Base-by-base conservation (phyloP, 1,140 invertebrate species). In the Chironomus tepperi region DNA sequence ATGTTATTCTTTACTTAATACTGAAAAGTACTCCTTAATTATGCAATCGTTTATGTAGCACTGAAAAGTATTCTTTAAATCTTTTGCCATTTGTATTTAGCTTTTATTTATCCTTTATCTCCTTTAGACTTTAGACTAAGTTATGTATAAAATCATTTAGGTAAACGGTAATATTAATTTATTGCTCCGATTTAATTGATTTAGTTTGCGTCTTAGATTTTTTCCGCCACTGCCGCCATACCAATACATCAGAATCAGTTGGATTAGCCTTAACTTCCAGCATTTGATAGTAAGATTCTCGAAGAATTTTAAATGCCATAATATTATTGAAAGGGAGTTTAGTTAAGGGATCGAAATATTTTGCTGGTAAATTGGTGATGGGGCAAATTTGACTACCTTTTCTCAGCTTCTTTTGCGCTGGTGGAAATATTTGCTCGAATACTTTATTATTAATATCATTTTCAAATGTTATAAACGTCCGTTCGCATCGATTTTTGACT, bases 261-360 rank as follows among this genome's bases (percentile, higher is more conserved):
- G 82, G 79, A 78, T 91, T 88, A 1, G 87, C 89, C 75, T 90
- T 86, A n/a, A 87, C 85, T 78, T 95, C 93, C 21, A 96, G 79
- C 78, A 96, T 93, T 79, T 95, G 91, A 81, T 93, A 92, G 84
- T 97, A 97, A 0, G 94, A 93, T 77, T 96, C 93, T 67, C 95
- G 85, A 15, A 98, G 87, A 3, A 96, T 88, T 74, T 91, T 89
- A 81, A 97, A 97, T 1, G 93, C 92, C 78, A 93, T 89, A 1
- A 92, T 86, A 78, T 91, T 95, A 77, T 91, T 88, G 81, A 94
- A 97, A 0, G 95, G 93, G 42, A 94, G 84, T 77, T 93, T 89
- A 1, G 95, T 97, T 76, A 97, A 88, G 0, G 96, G 96, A 84
- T 98, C 96, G 79, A 93, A 89, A 83, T 98, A 98, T 77, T 91